Conservation (phyloP, 2,113 vertebrate genomes). For the Phainopepla nitens region DNA sequence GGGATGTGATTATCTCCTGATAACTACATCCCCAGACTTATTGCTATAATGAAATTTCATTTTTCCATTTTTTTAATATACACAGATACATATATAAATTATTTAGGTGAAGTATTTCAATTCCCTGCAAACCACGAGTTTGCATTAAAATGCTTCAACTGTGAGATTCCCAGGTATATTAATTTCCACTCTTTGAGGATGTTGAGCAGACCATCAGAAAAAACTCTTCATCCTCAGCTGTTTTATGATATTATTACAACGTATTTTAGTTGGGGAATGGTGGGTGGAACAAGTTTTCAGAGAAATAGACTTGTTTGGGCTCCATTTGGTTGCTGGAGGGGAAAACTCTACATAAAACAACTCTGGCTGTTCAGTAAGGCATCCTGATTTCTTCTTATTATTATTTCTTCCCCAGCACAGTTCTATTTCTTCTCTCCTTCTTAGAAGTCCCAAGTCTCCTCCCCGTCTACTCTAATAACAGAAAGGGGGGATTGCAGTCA, state of each 20-base stretch:
- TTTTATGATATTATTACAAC: conserved; percentile 77
- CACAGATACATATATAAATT: conserved; percentile 71
- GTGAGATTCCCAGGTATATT: conserved; percentile 79
- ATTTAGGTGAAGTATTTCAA: conserved; percentile 77
- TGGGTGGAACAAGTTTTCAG: conserved; percentile 68
- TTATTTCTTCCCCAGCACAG: conserved; percentile 51
- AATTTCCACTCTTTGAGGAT: conserved; percentile 74
- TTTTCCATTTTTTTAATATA: conserved; percentile 67
- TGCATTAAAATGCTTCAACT: conserved; percentile 79
- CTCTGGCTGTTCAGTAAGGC: conserved; percentile 66
- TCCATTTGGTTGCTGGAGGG: conserved; percentile 75
- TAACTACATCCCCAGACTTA: conserved; percentile 74
- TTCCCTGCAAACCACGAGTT: conserved; percentile 68
- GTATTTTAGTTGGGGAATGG: conserved; percentile 68
- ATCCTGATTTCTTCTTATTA: conserved; percentile 72
- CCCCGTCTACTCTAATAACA: conserved; percentile 58
- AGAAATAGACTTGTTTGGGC: conserved; percentile 74
- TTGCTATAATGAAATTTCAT: conserved; percentile 75
- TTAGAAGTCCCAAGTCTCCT: conserved; percentile 54
- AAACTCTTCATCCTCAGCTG: conserved; percentile 69
- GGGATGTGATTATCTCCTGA: conserved; percentile 82
- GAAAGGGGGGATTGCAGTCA: background rate
- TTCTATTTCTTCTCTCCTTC: conserved; percentile 52
- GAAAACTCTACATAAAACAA: conserved; percentile 70
- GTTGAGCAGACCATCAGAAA: conserved; percentile 76